Evolutionary conservation across 1,140 invertebrate genomes (phyloP).

Genomic region (Zophobas morio): DNA sequence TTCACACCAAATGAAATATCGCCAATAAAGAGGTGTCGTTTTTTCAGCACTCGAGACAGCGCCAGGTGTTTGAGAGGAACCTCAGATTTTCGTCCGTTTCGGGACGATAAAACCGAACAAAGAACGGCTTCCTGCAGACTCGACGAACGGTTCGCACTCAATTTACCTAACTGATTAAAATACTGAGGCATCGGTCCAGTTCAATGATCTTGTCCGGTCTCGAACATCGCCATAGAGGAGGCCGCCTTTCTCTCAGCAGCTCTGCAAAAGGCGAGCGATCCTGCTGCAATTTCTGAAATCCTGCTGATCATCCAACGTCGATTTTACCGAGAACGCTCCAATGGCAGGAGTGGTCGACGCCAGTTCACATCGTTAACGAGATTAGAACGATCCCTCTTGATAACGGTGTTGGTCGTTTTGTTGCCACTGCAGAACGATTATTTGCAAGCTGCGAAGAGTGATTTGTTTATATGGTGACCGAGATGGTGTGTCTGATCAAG

Average conservation of each 20-base stretch:
- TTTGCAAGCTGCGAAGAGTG: neutral
- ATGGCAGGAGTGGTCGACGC: neutral
- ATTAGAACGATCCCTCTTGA: neutral
- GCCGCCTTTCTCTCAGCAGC: constrained; percentile 18
- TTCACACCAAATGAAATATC: neutral
- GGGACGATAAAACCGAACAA: constrained; percentile 25
- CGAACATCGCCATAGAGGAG: constrained; percentile 17
- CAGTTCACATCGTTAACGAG: constrained; percentile 18
- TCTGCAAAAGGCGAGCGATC: neutral
- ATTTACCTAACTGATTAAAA: constrained; percentile 43
- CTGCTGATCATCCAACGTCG: constrained; percentile 2
- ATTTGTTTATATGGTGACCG: neutral
- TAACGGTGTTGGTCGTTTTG: neutral
- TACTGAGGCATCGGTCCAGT: constrained; percentile 40
- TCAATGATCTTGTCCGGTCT: constrained; percentile 37
- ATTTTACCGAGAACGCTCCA: neutral
- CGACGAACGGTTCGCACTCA: constrained; percentile 38
- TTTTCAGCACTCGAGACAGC: neutral
- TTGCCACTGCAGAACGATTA: neutral
- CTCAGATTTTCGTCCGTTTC: constrained; percentile 26
- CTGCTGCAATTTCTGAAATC: constrained; percentile 21
- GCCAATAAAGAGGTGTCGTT: neutral
- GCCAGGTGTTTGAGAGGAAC: constrained; percentile 29
- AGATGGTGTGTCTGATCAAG: too few relatives aligned
- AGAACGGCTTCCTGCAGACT: constrained; percentile 36